Evolutionary conservation across 2,888 invertebrate genomes (phyloP), one percentile per base, ranked within the genome.

Genomic region (Volucella inanis): DNA sequence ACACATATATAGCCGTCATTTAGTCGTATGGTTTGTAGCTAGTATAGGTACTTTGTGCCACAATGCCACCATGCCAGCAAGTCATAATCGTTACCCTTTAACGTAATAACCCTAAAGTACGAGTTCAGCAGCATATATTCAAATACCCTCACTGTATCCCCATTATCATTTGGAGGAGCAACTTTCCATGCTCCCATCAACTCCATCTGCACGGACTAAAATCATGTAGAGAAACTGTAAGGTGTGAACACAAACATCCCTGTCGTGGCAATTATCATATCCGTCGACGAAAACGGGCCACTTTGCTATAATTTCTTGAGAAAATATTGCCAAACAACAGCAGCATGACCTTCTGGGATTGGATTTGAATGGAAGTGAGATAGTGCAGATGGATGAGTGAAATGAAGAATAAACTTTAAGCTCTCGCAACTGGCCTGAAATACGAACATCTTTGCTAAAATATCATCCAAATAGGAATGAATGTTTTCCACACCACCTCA

Each of bases 41-140:
- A 31, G 31, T 31, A 6, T 31, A 6, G 31, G 31, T 31, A 31
- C 0, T 31, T 0, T 4, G 31, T 31, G 31, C 6, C 6, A 31
- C 12, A 22, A 2, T 22, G 39, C 52, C 38, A 15, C 70, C 41
- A 54, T 64, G 43, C 55, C 22, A n/a, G 4, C 31, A 31, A 31
- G 31, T 49, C 70, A 78, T 78, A 70, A 78, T 70, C 70, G 71
- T 78, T 71, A 78, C 62, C 78, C 78, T 62, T 68, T 62, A 61
- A 14, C 68, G 68, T 55, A 68, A 77, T 77, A 77, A 77, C 68
- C 45, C 39, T 68, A 49, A 75, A 75, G 49, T 50, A 74, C 52
- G 6, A 74, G 54, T 68, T 45, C 4, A 52, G 8, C n/a, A 59
- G 38, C 15, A 57, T n/a, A 31, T 6, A 31, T 31, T 31, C 6